These are phyloP conservation scores for Apteryx owenii DNA, from an alignment of 2,113 vertebrate genomes.

Conservation along the genomic window DNA sequence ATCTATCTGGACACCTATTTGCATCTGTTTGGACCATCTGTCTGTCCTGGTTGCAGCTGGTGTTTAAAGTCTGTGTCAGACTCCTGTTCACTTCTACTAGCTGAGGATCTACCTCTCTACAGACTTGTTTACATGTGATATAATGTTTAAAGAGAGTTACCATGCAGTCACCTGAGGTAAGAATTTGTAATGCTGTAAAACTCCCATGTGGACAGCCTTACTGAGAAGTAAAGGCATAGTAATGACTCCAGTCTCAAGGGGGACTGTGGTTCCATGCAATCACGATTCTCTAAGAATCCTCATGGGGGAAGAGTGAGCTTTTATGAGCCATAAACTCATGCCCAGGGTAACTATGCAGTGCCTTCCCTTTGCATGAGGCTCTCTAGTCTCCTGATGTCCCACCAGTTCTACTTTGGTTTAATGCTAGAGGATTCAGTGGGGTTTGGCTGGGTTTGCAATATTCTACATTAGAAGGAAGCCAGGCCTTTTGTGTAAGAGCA, in stretches of 20 bases:
- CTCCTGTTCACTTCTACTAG: neutral
- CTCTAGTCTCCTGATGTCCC: neutral
- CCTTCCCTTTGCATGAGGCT: no score
- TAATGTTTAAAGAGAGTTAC: neutral
- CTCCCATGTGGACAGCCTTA: neutral
- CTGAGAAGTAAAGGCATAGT: no score
- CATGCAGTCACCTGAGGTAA: rapidly evolving
- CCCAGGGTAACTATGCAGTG: no score
- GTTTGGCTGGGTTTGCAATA: neutral
- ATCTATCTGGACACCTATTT: neutral
- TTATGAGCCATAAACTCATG: no score
- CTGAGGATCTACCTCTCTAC: neutral
- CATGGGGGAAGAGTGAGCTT: no score
- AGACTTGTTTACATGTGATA: neutral
- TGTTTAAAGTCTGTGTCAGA: neutral
- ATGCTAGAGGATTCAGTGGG: no score
- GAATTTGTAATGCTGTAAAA: neutral
- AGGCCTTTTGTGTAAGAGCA: neutral
- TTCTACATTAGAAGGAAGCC: neutral
- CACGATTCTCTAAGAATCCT: no score
- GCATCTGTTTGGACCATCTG: neutral
- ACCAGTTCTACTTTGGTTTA: neutral
- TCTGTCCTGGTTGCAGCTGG: neutral
- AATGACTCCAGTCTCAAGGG: no score
- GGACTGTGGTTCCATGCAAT: no score